Conservation (phyloP, 2,113 vertebrate genomes). For the Cephalopholis sonnerati region DNA sequence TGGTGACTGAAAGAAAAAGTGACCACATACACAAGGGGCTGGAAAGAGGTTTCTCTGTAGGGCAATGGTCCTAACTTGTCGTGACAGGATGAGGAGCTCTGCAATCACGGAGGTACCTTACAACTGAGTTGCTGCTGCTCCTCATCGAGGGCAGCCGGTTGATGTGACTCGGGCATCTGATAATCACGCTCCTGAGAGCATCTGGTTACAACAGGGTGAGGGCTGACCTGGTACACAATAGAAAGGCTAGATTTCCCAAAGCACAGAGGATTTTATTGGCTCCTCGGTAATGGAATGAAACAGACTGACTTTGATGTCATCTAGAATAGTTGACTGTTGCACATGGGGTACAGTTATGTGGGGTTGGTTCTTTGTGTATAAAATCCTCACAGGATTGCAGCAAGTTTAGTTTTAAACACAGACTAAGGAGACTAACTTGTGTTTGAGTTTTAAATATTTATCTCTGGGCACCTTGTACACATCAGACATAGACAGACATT, state of each 20-base stretch:
- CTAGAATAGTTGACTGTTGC: not conserved
- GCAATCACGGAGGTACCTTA: conserved; percentile 5
- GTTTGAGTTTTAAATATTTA: too few relatives aligned
- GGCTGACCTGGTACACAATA: conserved; percentile 2
- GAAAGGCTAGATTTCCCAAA: not conserved
- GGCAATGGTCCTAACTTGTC: not conserved
- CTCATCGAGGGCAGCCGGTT: conserved; percentile 5
- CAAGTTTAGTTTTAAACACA: not conserved
- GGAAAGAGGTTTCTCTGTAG: conserved; percentile 1
- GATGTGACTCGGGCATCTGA: not conserved
- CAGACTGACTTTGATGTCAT: not conserved
- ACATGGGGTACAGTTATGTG: not conserved
- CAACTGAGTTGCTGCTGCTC: not conserved
- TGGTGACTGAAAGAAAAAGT: not conserved
- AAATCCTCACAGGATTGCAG: not conserved
- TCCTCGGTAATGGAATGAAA: not conserved
- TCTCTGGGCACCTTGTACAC: too few relatives aligned
- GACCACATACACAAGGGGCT: conserved; percentile 11
- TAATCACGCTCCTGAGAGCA: conserved; percentile 6
- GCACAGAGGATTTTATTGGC: not conserved
- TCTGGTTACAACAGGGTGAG: not conserved
- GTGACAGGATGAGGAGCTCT: conserved; percentile 13
- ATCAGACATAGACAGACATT: too few relatives aligned
- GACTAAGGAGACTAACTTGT: not conserved
- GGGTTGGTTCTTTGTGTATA: not conserved